phyloP scores from a whole-genome alignment of 2,888 invertebrate genomes.

The Oegoconia quadripuncta region DNA sequence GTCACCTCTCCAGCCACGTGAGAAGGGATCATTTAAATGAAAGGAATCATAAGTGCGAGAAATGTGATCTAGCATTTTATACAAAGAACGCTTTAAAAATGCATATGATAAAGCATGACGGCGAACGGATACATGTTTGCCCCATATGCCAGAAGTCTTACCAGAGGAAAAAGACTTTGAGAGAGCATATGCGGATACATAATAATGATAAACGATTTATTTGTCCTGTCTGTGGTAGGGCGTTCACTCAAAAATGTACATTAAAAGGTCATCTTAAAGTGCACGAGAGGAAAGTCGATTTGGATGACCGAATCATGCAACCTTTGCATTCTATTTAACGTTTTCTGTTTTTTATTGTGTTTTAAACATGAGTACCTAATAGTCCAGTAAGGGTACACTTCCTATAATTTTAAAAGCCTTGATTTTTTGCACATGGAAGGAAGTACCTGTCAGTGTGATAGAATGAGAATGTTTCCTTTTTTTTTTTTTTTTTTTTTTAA shows the following conservation, averaged over 20 bases:
- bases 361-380: too few species aligned
- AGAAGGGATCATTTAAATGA: constrained; percentile 66
- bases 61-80: constrained; percentile 75
- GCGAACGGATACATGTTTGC: constrained; percentile 72
- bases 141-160: constrained; percentile 72
- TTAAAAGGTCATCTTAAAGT: constrained; percentile 67
- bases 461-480: too few species aligned
- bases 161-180: constrained; percentile 63
- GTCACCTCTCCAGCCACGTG: constrained; percentile 65
- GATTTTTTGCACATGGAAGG: too few species aligned
- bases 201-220: constrained; percentile 66
- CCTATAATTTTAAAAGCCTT: too few species aligned
- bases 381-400: too few species aligned
- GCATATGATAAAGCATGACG: constrained; percentile 79
- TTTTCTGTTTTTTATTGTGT: too few species aligned
- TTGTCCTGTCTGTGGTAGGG: constrained; percentile 65
- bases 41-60: constrained; percentile 69
- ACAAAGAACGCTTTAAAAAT: constrained; percentile 75
- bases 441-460: too few species aligned
- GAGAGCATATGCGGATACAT: constrained; percentile 68
- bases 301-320: constrained; percentile 40
- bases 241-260: constrained; percentile 72
- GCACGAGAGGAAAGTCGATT: constrained; percentile 54
- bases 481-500: too few species aligned
- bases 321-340: constrained; percentile 41